These are phyloP conservation scores for Parnassius orleans DNA, from an alignment of 2,888 invertebrate genomes.

Conservation along the genomic window DNA sequence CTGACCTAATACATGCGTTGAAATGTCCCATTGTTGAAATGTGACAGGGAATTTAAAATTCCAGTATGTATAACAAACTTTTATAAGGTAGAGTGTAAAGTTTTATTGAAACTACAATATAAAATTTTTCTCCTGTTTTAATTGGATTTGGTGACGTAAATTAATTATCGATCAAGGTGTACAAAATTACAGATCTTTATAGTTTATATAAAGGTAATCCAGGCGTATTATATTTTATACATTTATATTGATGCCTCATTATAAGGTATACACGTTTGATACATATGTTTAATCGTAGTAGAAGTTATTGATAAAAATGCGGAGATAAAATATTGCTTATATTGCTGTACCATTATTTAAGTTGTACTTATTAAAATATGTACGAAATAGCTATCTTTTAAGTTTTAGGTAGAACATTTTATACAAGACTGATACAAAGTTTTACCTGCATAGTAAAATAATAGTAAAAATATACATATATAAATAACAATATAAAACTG, in stretches of 20 bases:
- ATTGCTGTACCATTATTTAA: conserved; percentile 58
- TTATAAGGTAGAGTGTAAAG: no score
- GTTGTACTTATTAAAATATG: conserved; percentile 50
- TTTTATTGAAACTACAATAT: conserved; percentile 51
- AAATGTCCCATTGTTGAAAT: no score
- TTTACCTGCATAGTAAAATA: conserved; percentile 22
- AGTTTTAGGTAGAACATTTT: conserved; percentile 44
- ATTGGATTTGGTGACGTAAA: conserved; percentile 72
- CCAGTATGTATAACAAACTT: no score
- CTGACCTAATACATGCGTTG: no score
- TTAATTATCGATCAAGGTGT: conserved; percentile 73
- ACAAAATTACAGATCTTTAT: conserved; percentile 77
- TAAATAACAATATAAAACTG: conserved; percentile 19
- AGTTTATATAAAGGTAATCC: conserved; percentile 61
- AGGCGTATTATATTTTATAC: conserved; percentile 57
- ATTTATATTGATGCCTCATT: conserved; percentile 47
- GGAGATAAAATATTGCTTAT: conserved; percentile 60
- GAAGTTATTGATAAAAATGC: conserved; percentile 54
- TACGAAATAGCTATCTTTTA: conserved; percentile 49
- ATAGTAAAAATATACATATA: conserved; percentile 17
- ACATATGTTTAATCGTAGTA: conserved; percentile 54
- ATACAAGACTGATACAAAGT: conserved; percentile 32
- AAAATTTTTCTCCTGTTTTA: conserved; percentile 62
- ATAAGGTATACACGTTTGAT: conserved; percentile 55
- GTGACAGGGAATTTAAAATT: no score